Percentiles rank a stretch among this genome's conserved stretches.
These are phyloP conservation scores for Ophonus ardosiacus DNA, from an alignment of 2,888 invertebrate genomes.

Conservation along the genomic window DNA sequence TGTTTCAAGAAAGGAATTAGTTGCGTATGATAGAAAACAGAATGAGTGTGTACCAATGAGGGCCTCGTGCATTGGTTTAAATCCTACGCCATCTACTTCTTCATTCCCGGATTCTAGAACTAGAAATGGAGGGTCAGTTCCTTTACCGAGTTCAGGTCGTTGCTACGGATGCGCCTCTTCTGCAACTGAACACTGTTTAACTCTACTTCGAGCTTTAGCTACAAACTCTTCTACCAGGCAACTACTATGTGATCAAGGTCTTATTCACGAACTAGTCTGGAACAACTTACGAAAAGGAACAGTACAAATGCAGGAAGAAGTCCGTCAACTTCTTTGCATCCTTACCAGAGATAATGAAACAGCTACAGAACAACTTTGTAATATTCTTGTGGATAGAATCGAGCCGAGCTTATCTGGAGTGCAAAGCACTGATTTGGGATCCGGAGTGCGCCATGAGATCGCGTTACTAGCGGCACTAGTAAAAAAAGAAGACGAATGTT, in stretches of 20 bases:
- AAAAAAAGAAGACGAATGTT: conserved; percentile 95
- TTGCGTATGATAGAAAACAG: conserved; percentile 93
- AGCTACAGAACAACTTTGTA: conserved; percentile 90
- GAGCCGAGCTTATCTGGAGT: conserved; percentile 87
- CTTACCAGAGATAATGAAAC: conserved; percentile 91
- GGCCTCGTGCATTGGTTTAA: conserved; percentile 62
- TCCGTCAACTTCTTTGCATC: conserved; percentile 91
- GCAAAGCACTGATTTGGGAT: conserved; percentile 84
- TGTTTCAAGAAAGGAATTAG: conserved; percentile 93
- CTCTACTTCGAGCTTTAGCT: conserved; percentile 92
- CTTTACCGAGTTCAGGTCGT: conserved; percentile 74
- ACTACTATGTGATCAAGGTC: conserved; percentile 88
- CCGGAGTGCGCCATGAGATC: conserved; percentile 93
- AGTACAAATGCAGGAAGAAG: conserved; percentile 91
- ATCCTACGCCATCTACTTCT: conserved; percentile 62
- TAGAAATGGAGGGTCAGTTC: conserved; percentile 76
- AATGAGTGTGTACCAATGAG: conserved; percentile 78
- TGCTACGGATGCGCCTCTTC: conserved; percentile 94
- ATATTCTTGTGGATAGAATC: conserved; percentile 88
- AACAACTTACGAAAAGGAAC: conserved; percentile 93
- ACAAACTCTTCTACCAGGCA: conserved; percentile 86
- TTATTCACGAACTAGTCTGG: conserved; percentile 93
- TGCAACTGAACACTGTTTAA: conserved; percentile 95
- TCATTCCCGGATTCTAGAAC: conserved; percentile 76
- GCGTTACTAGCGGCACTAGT: conserved; percentile 91